These are phyloP conservation scores for Iselma pallidipennis DNA, from an alignment of 2,888 invertebrate species.

Conservation along the genomic window DNA sequence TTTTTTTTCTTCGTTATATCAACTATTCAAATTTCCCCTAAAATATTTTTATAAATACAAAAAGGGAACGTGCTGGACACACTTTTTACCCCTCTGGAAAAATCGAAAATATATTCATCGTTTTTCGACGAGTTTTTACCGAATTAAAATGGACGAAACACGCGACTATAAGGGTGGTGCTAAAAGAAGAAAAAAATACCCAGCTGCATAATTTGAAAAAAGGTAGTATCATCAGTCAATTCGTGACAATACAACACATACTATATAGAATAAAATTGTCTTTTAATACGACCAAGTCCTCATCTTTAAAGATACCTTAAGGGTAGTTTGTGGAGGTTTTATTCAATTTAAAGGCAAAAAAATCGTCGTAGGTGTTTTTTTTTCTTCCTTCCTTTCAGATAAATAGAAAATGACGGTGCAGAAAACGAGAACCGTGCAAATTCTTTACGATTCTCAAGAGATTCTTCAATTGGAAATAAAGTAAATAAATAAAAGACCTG, in stretches of 20 bases:
- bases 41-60: slow-evolving; percentile 7
- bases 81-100: slow-evolving; percentile 9
- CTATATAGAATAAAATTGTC: slow-evolving; percentile 10
- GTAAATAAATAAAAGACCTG: background rate
- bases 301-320: slow-evolving; percentile 16
- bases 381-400: background rate
- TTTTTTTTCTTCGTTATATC: slow-evolving; percentile 30
- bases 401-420: background rate
- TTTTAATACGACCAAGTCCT: slow-evolving; percentile 13
- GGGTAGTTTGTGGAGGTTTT: slow-evolving; percentile 18
- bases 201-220: slow-evolving; percentile 1
- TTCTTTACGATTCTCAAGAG: background rate
- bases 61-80: slow-evolving; percentile 21
- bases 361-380: background rate
- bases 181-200: background rate
- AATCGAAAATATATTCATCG: too few relatives aligned
- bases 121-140: background rate
- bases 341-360: background rate
- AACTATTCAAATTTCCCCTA: slow-evolving; percentile 14
- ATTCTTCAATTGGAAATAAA: background rate
- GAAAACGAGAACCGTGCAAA: slow-evolving; percentile 1
- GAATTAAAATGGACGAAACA: background rate
- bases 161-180: slow-evolving; percentile 2
- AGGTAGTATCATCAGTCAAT: slow-evolving; percentile 1
- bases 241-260: background rate